A percentile compares a stretch with the other conserved stretches of the same genome.
Evolutionary conservation across 2,113 vertebrate genomes (phyloP).

Genomic region (Eudyptes chrysolophus): DNA sequence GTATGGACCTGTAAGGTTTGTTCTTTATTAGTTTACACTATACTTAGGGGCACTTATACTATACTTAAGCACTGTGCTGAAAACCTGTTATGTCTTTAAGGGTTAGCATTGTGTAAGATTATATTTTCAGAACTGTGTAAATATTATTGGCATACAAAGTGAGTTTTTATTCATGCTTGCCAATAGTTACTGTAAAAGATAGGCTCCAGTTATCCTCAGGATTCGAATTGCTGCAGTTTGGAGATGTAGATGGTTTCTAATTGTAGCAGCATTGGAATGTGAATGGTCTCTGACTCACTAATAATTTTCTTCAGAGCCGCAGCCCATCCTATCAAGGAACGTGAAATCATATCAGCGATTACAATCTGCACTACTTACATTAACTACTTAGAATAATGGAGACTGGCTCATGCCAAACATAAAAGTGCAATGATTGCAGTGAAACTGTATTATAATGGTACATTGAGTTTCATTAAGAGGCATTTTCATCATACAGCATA

Average conservation of each 20-base stretch:
- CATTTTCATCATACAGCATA: neutral
- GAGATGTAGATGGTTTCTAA: neutral
- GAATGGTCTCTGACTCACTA: neutral
- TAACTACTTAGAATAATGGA: neutral
- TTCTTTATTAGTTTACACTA: neutral
- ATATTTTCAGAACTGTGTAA: neutral
- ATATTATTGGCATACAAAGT: neutral
- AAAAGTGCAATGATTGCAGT: constrained; percentile 1
- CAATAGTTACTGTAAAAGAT: neutral
- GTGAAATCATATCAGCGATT: neutral
- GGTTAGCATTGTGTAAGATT: neutral
- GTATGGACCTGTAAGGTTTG: neutral
- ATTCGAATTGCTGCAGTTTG: neutral
- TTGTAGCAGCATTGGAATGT: neutral
- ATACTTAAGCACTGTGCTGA: neutral
- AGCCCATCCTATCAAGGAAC: neutral
- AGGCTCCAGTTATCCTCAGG: neutral
- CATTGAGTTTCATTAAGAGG: constrained; percentile 21
- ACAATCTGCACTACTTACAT: neutral
- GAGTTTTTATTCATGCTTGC: neutral
- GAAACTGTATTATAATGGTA: neutral
- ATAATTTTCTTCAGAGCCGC: neutral
- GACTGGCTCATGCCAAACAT: neutral
- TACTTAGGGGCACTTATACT: neutral
- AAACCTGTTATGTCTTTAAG: neutral